phyloP scores from a whole-genome alignment of 2,113 vertebrate genomes.

The Pterocles burchelli region DNA sequence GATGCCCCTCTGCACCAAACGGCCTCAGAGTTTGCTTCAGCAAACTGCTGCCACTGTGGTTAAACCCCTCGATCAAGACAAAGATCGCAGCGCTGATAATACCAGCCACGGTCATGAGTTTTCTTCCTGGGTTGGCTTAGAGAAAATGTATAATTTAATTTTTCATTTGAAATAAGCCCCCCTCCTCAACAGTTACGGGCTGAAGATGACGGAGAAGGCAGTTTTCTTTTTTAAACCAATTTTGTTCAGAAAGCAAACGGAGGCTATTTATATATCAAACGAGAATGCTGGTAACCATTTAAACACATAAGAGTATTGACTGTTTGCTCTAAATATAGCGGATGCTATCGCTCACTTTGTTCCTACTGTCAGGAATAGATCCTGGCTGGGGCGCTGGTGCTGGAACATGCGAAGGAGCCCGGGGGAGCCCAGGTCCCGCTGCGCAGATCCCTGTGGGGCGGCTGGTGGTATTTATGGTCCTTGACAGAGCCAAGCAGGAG shows the following conservation, averaged over 20 bases:
- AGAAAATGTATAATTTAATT: not conserved
- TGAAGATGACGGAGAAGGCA: conserved; percentile 8
- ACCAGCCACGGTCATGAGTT: not conserved
- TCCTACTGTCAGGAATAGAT: conserved; percentile 24
- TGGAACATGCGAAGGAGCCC: not conserved
- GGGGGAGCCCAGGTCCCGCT: not conserved
- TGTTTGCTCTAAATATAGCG: conserved; percentile 69
- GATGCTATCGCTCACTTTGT: conserved; percentile 46
- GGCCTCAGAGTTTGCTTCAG: not conserved
- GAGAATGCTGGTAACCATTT: not conserved
- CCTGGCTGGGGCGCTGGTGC: not conserved
- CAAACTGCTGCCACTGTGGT: not conserved
- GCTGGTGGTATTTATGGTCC: conserved; percentile 27
- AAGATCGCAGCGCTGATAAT: not conserved
- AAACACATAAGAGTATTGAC: not conserved
- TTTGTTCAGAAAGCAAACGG: conserved; percentile 17
- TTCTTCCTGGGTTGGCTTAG: not conserved
- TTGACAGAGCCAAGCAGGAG: not conserved
- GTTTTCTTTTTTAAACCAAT: conserved; percentile 29
- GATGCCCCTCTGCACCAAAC: not conserved
- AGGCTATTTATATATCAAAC: conserved; percentile 40
- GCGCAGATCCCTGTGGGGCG: not conserved
- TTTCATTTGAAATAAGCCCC: not conserved
- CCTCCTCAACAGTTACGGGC: not conserved
- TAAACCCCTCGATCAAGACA: not conserved